Evolutionary conservation across 1,140 invertebrate species (phyloP).

Genomic region (Grapholita molesta): DNA sequence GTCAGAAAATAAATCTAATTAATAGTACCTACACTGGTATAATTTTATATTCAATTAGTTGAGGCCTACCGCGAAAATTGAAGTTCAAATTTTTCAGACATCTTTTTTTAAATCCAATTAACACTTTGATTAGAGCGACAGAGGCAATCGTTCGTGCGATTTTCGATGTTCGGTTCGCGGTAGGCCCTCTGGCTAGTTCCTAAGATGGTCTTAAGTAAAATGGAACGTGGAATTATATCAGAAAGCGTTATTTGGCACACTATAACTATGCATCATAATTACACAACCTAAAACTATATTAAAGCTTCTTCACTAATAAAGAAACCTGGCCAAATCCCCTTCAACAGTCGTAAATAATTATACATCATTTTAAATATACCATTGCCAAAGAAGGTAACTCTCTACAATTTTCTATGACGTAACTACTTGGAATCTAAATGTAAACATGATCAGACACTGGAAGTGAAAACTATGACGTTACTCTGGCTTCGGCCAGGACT

Average conservation of each 20-base stretch:
- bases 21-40: too few species aligned
- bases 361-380: background rate
- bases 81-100: too few species aligned
- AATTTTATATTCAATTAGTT: too few species aligned
- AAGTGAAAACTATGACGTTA: slow-evolving; percentile 7
- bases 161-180: too few species aligned
- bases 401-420: background rate
- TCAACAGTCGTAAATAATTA: background rate
- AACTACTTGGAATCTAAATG: background rate
- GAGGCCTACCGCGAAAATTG: too few species aligned
- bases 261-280: too few species aligned
- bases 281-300: background rate
- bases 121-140: too few species aligned
- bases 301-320: background rate
- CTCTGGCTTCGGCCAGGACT: background rate
- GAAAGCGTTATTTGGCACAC: background rate
- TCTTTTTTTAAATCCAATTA: too few species aligned
- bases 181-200: too few species aligned
- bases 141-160: too few species aligned
- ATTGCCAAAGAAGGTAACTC: background rate
- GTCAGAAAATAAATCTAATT: too few species aligned
- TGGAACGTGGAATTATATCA: background rate
- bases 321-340: background rate
- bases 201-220: too few species aligned
- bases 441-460: slow-evolving; percentile 14